Conservation (phyloP, 2,797 vertebrate species). For the Neosilurus mollespiculum region DNA sequence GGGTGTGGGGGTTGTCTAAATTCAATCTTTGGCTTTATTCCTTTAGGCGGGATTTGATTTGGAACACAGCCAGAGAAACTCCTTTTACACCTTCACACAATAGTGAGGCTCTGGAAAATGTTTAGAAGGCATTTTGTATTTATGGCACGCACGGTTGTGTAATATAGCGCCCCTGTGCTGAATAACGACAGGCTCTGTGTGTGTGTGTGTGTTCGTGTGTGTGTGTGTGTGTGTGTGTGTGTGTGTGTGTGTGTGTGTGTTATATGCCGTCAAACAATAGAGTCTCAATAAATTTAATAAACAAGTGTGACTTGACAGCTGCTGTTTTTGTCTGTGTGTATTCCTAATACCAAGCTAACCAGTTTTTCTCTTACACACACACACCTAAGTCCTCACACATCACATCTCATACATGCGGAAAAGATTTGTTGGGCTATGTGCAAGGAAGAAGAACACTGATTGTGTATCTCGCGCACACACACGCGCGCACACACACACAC, state of each 20-base stretch:
- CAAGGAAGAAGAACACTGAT: constrained; percentile 11
- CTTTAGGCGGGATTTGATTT: not conserved
- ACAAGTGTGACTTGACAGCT: constrained; percentile 61
- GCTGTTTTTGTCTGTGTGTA: constrained; percentile 54
- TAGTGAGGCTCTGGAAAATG: not conserved
- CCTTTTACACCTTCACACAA: not conserved
- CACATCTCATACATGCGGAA: not conserved
- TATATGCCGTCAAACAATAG: constrained; percentile 63
- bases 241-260: constrained; percentile 47
- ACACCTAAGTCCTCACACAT: constrained; percentile 3
- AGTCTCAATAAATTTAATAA: constrained; percentile 50
- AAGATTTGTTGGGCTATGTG: constrained; percentile 2
- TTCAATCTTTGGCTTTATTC: not conserved
- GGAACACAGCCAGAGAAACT: not conserved
- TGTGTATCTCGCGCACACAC: no score
- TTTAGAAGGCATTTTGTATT: constrained; percentile 14
- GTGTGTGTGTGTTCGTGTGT: not conserved
- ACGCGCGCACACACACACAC: constrained; percentile 9
- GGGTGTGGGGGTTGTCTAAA: not conserved
- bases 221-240: constrained; percentile 17
- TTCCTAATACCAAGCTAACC: constrained; percentile 20
- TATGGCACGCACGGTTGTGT: constrained; percentile 18
- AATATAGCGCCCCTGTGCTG: constrained; percentile 34
- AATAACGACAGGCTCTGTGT: constrained; percentile 23
- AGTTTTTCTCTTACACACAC: not conserved